These are phyloP conservation scores for Coregonus clupeaformis DNA, from an alignment of 2,113 vertebrate species.

Conservation along the genomic window DNA sequence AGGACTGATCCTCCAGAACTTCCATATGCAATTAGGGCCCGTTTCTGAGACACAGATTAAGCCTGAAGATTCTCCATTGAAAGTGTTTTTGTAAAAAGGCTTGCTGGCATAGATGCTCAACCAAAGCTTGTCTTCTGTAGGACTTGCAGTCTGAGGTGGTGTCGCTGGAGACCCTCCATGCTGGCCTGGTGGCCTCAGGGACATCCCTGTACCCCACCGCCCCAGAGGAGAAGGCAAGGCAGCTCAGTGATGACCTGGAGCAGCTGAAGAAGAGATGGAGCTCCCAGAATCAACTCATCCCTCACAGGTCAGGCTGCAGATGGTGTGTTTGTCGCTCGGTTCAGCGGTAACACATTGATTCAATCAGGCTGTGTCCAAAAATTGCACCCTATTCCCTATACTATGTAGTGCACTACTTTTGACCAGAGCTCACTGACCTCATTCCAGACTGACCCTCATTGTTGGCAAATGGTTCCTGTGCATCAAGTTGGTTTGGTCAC, in stretches of 20 bases:
- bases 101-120: neutral
- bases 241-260: constrained; percentile 74
- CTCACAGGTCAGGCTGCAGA: constrained; percentile 64
- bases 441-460: neutral
- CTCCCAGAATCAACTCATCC: constrained; percentile 73
- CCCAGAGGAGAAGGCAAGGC: constrained; percentile 68
- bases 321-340: no score
- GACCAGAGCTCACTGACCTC: no score
- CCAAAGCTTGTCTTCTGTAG: constrained; percentile 61
- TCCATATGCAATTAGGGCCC: neutral
- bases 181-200: constrained; percentile 72
- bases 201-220: constrained; percentile 74
- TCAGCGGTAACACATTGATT: no score
- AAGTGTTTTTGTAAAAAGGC: neutral
- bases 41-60: neutral
- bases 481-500: no score
- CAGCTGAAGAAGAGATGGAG: constrained; percentile 76
- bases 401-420: neutral
- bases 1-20: no score
- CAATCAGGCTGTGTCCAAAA: neutral
- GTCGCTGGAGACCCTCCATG: constrained; percentile 68
- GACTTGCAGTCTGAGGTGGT: constrained; percentile 75
- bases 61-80: neutral
- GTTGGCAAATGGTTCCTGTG: neutral
- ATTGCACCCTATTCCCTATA: no score